Evolutionary conservation across 2,888 invertebrate species (phyloP).

Genomic region (Volucella bombylans): DNA sequence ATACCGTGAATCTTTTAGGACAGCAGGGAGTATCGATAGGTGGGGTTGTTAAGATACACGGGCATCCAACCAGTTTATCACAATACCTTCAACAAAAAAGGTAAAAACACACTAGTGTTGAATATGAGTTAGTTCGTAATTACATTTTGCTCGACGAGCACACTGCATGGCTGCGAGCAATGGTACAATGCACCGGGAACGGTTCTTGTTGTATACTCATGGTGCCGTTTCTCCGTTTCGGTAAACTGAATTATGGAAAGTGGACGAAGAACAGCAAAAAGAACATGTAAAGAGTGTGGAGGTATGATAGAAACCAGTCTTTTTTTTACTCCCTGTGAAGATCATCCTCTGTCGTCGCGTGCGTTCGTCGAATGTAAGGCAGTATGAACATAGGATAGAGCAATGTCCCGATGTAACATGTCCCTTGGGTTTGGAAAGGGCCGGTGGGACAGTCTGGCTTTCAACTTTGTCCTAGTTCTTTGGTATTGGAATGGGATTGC

Average conservation of each 20-base stretch:
- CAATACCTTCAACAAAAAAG: conserved; percentile 46
- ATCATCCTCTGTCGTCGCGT: conserved; percentile 20
- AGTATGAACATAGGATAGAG: conserved; percentile 33
- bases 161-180: conserved; percentile 30
- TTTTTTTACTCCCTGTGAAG: conserved; percentile 3
- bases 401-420: conserved; percentile 43
- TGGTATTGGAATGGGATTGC: neutral
- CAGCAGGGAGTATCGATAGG: neutral
- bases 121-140: conserved; percentile 15
- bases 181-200: conserved; percentile 61
- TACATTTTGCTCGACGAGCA: conserved; percentile 39
- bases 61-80: conserved; percentile 62
- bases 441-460: conserved; percentile 33
- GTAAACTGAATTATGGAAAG: conserved; percentile 63
- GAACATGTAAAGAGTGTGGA: conserved; percentile 52
- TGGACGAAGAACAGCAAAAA: conserved; percentile 19
- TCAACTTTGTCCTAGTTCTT: neutral
- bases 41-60: conserved; percentile 15
- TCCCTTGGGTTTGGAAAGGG: conserved; percentile 29
- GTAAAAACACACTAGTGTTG: conserved; percentile 11
- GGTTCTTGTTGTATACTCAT: conserved; percentile 71
- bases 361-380: conserved; percentile 21
- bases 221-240: conserved; percentile 57
- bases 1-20: conserved; percentile 1
- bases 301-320: conserved; percentile 41